phyloP scores from a whole-genome alignment of 1,140 invertebrate genomes.

The Zaprionus nigranus region DNA sequence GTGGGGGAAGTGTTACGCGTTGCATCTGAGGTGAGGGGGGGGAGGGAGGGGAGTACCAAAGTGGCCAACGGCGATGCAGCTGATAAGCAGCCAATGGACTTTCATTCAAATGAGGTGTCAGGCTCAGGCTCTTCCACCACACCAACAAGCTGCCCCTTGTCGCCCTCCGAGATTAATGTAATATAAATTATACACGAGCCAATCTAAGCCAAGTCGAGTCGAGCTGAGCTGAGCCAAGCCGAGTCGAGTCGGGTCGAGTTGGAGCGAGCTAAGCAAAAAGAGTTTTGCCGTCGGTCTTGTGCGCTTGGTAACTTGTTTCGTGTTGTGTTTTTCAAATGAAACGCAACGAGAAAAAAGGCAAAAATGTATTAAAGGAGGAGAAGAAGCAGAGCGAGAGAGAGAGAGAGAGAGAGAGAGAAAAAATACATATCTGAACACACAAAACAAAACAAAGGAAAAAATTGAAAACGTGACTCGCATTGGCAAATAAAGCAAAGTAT shows the following conservation, averaged over 20 bases:
- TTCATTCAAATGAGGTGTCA: conserved; percentile 74
- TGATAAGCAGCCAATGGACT: conserved; percentile 50
- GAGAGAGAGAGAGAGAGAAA: neutral
- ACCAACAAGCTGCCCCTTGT: neutral
- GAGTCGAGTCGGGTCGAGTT: conserved; percentile 5
- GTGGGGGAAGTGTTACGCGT: neutral
- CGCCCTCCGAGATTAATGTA: conserved; percentile 59
- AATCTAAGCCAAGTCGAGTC: conserved; percentile 26
- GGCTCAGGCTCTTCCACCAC: conserved; percentile 19
- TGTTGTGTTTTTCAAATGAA: conserved; percentile 50
- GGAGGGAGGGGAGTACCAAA: neutral
- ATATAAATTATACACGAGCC: conserved; percentile 73
- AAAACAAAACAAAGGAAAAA: conserved; percentile 34
- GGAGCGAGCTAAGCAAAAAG: conserved; percentile 16
- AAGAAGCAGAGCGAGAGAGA: conserved; percentile 9
- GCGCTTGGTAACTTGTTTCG: conserved; percentile 61
- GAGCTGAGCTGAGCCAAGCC: conserved; percentile 6
- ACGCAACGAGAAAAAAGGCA: conserved; percentile 15
- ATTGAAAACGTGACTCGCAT: conserved; percentile 78
- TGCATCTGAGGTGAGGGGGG: neutral
- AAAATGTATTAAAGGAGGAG: conserved; percentile 9
- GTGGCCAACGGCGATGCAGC: conserved; percentile 37
- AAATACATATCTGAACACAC: conserved; percentile 3
- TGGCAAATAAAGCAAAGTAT: conserved; percentile 78
- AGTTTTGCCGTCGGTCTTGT: conserved; percentile 3